Conservation (phyloP, 2,888 invertebrate genomes). For the Drosophila testacea region DNA sequence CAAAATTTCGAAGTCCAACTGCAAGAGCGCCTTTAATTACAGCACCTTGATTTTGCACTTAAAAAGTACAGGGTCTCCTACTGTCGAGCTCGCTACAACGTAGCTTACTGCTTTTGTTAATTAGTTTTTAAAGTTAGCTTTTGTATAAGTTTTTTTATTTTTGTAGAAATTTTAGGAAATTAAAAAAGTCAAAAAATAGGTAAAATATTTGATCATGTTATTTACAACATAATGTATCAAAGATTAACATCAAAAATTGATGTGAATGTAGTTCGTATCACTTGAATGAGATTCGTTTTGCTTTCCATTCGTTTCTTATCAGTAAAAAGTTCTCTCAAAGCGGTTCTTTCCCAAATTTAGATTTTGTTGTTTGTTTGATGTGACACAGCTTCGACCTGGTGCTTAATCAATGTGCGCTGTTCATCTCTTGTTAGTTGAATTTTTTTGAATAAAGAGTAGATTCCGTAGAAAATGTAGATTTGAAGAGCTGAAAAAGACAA, state of each 20-base stretch:
- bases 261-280: conserved; percentile 2
- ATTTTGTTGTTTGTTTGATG: conserved; percentile 62
- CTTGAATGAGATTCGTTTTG: background rate
- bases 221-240: background rate
- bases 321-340: background rate
- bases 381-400: background rate
- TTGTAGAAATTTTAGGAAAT: too few species aligned
- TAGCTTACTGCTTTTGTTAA: too few species aligned
- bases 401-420: conserved; percentile 56
- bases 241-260: conserved; percentile 20
- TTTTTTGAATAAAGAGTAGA: conserved; percentile 74
- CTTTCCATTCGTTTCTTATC: background rate
- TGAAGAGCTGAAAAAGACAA: conserved; percentile 56
- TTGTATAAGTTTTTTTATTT: too few species aligned
- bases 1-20: too few species aligned
- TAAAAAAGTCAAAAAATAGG: too few species aligned
- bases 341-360: conserved; percentile 34
- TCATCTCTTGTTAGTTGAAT: conserved; percentile 68
- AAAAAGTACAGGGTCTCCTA: too few species aligned
- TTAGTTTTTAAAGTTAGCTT: too few species aligned
- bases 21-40: too few species aligned
- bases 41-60: too few species aligned
- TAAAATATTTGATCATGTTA: too few species aligned
- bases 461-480: conserved; percentile 64
- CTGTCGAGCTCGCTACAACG: too few species aligned